Conservation (phyloP, 2,797 vertebrate genomes). For the Peromyscus attwateri region DNA sequence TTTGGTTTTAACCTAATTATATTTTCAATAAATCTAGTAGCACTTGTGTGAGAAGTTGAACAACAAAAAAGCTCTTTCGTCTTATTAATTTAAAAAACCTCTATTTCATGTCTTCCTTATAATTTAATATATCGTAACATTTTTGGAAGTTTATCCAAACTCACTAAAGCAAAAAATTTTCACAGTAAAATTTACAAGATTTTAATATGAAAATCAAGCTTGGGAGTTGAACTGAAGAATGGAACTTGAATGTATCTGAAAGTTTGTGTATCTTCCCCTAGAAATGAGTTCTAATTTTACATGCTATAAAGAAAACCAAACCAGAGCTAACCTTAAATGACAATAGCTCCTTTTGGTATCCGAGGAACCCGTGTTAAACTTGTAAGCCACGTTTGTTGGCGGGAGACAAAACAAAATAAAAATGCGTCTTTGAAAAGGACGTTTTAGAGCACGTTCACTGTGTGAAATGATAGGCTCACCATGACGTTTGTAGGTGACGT, state of each 20-base stretch:
- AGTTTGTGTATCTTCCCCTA: not conserved
- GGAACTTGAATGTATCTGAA: not conserved
- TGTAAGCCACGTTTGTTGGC: not conserved
- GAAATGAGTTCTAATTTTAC: not conserved
- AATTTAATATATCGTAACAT: not conserved
- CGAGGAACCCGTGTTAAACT: not conserved
- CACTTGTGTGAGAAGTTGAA: constrained; percentile 13
- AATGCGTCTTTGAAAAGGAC: not conserved
- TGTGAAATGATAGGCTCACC: not conserved
- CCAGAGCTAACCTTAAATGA: not conserved
- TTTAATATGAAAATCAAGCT: constrained; percentile 25
- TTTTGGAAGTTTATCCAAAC: constrained; percentile 7
- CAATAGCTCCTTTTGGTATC: not conserved
- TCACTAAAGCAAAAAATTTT: constrained; percentile 30
- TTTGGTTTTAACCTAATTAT: constrained; percentile 42
- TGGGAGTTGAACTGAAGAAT: not conserved
- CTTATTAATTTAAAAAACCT: not conserved
- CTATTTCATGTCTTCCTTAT: not conserved
- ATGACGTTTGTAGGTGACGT: too few species aligned
- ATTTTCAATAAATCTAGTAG: constrained; percentile 3
- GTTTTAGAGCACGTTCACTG: too few species aligned
- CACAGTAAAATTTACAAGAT: not conserved
- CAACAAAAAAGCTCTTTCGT: not conserved
- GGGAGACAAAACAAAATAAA: not conserved
- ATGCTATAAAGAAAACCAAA: not conserved